These are phyloP conservation scores for Plectus sambesii DNA, from an alignment of 1,140 invertebrate genomes.

Conservation along the genomic window DNA sequence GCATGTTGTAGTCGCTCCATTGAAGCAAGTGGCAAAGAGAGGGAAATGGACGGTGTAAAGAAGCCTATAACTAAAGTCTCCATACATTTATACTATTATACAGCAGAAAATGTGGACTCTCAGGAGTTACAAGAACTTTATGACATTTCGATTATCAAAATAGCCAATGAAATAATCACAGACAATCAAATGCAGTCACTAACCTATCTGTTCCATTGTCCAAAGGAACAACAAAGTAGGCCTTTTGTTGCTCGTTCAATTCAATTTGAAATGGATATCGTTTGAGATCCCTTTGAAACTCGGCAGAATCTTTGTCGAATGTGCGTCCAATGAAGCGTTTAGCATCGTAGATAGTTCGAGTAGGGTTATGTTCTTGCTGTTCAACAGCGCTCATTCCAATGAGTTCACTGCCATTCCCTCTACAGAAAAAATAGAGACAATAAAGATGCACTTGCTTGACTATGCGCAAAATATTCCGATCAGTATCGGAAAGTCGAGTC, in stretches of 20 bases:
- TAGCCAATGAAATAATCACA: no score
- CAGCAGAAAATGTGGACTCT: background rate
- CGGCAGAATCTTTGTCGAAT: slow-evolving; percentile 45
- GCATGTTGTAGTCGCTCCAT: no score
- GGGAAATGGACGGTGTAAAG: no score
- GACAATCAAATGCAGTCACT: no score
- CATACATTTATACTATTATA: background rate
- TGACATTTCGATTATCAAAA: no score
- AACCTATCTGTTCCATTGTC: slow-evolving; percentile 15
- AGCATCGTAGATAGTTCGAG: slow-evolving; percentile 52
- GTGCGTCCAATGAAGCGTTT: slow-evolving; percentile 52
- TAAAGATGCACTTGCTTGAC: background rate
- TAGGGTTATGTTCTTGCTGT: slow-evolving; percentile 50
- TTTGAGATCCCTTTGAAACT: slow-evolving; percentile 37
- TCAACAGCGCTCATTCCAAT: slow-evolving; percentile 50
- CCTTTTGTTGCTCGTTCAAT: slow-evolving; percentile 32
- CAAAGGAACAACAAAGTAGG: slow-evolving; percentile 36
- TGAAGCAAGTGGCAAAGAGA: no score
- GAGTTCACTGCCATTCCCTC: slow-evolving; percentile 43
- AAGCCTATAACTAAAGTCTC: no score
- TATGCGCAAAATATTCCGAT: background rate
- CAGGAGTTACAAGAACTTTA: no score
- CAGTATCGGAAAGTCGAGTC: background rate
- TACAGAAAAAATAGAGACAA: slow-evolving; percentile 18
- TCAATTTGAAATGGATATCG: slow-evolving; percentile 41